A percentile compares a stretch with the other conserved stretches of the same genome.
Conservation (phyloP, 2,797 vertebrate species). For the Arremon aurantiirostris region DNA sequence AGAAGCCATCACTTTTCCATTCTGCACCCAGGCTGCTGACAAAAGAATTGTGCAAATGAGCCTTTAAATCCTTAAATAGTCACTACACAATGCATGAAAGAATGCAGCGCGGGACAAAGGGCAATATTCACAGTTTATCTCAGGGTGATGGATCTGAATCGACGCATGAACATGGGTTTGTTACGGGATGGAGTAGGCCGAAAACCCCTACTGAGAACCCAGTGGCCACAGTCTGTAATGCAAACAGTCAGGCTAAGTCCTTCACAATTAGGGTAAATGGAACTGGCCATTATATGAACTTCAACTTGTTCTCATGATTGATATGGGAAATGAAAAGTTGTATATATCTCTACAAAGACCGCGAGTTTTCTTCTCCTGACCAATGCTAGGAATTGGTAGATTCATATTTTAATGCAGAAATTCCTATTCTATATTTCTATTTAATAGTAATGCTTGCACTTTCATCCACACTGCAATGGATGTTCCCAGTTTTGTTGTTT, state of each 20-base stretch:
- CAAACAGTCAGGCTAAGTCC: slow-evolving; percentile 85
- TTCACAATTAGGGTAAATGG: slow-evolving; percentile 89
- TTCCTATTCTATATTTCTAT: neutral
- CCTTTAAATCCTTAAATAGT: slow-evolving; percentile 99
- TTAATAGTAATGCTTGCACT: neutral
- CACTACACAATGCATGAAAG: slow-evolving; percentile 91
- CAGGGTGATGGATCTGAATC: slow-evolving; percentile 97
- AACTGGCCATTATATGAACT: slow-evolving; percentile 86
- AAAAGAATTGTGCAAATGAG: slow-evolving; percentile 99
- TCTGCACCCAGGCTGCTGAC: slow-evolving; percentile 87
- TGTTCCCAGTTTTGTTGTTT: neutral
- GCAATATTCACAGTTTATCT: slow-evolving; percentile 87
- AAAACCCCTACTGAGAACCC: slow-evolving; percentile 88
- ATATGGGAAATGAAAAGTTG: slow-evolving; percentile 94
- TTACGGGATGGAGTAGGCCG: slow-evolving; percentile 83
- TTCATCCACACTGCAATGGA: neutral
- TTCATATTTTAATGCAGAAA: slow-evolving; percentile 16
- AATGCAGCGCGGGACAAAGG: slow-evolving; percentile 91
- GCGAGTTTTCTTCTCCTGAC: neutral
- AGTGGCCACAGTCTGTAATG: slow-evolving; percentile 85
- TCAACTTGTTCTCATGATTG: slow-evolving; percentile 92
- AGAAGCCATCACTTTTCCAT: slow-evolving; percentile 79
- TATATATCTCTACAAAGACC: slow-evolving; percentile 66
- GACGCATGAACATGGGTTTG: slow-evolving; percentile 97
- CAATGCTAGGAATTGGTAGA: neutral